These are phyloP conservation scores for Steinernema scapterisci DNA, from an alignment of 2,888 invertebrate genomes.

Conservation along the genomic window DNA sequence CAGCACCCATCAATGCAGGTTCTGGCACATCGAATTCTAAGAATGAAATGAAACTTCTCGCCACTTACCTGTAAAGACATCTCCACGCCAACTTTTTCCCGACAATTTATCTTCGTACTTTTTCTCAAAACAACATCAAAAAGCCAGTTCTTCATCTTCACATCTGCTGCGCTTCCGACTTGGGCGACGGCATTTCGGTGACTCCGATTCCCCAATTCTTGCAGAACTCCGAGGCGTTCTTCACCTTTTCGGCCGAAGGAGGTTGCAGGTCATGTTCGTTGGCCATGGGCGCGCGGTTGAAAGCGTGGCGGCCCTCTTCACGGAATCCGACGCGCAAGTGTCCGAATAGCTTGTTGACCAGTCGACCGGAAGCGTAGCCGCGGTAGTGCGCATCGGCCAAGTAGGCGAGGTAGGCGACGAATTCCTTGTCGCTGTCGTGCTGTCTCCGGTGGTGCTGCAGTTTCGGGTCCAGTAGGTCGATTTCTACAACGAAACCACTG, in stretches of 20 bases:
- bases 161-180: background rate
- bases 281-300: background rate
- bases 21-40: too few relatives aligned
- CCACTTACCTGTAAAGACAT: too few relatives aligned
- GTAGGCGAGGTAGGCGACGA: conserved; percentile 3
- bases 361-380: conserved; percentile 11
- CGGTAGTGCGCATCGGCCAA: conserved; percentile 23
- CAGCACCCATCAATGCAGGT: too few relatives aligned
- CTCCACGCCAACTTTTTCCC: too few relatives aligned
- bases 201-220: conserved; percentile 26
- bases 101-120: too few relatives aligned
- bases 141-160: background rate
- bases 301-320: background rate
- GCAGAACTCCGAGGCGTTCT: background rate
- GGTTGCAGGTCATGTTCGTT: background rate
- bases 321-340: conserved; percentile 15
- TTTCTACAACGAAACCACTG: background rate
- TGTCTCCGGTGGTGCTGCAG: background rate
- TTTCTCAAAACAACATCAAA: too few relatives aligned
- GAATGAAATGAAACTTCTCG: too few relatives aligned
- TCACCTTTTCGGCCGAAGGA: background rate
- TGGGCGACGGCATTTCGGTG: conserved; percentile 9
- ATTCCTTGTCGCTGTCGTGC: background rate
- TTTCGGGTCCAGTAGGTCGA: background rate
- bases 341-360: background rate